These are phyloP conservation scores for Phrynosoma blainvillii DNA, from an alignment of 2,113 vertebrate species.

Conservation along the genomic window DNA sequence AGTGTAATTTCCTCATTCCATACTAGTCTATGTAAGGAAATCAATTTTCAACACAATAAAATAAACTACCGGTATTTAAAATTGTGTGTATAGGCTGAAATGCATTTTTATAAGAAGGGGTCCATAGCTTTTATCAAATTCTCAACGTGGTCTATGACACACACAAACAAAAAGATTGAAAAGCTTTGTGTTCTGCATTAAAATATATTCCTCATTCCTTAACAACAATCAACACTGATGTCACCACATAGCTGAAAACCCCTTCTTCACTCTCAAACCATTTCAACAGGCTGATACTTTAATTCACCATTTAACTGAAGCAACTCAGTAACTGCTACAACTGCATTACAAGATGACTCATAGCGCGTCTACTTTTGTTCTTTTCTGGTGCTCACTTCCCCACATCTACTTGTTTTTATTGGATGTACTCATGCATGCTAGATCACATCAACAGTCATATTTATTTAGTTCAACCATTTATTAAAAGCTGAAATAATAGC, in stretches of 20 bases:
- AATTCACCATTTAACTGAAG: neutral
- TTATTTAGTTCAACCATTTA: neutral
- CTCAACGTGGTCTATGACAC: too few relatives aligned
- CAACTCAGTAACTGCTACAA: neutral
- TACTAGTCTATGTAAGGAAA: too few relatives aligned
- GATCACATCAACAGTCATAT: neutral
- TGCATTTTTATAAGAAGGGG: too few relatives aligned
- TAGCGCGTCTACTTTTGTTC: neutral
- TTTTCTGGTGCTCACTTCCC: neutral
- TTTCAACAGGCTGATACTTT: neutral
- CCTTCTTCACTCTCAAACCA: neutral
- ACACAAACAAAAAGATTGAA: too few relatives aligned
- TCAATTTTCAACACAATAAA: too few relatives aligned
- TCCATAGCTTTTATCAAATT: too few relatives aligned
- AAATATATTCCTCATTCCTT: neutral
- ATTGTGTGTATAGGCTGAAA: too few relatives aligned
- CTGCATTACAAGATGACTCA: neutral
- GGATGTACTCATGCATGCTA: slow-evolving; percentile 9
- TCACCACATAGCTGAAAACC: neutral
- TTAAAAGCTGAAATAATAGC: slow-evolving; percentile 6
- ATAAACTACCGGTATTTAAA: too few relatives aligned
- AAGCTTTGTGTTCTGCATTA: neutral
- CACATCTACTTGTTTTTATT: slow-evolving; percentile 12
- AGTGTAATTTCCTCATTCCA: too few relatives aligned
- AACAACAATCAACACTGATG: neutral